Percentiles rank a stretch among this genome's conserved stretches.
phyloP scores from a whole-genome alignment of 1,140 invertebrate genomes.

The Rhopalosiphum maidis region DNA sequence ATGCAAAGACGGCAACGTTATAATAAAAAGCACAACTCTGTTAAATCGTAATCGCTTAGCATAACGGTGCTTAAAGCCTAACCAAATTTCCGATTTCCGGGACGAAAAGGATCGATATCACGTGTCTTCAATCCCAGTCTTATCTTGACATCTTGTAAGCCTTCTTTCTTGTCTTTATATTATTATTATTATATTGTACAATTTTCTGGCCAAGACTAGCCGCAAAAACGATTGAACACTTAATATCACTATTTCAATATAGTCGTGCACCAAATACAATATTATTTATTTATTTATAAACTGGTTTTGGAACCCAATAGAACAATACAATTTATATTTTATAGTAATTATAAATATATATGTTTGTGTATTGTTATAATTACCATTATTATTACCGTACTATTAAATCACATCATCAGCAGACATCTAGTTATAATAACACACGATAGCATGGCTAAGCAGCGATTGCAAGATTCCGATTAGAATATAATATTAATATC shows the following conservation, averaged over 20 bases:
- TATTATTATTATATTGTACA: not conserved
- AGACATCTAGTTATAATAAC: not conserved
- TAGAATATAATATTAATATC: constrained; percentile 1
- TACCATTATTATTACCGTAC: not conserved
- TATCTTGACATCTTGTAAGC: too few relatives aligned
- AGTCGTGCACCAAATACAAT: not conserved
- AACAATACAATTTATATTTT: too few relatives aligned
- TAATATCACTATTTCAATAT: constrained; percentile 4
- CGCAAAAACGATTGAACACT: not conserved
- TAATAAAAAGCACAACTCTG: not conserved
- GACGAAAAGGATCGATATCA: not conserved
- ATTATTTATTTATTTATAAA: not conserved
- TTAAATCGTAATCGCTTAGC: not conserved
- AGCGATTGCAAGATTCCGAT: not conserved
- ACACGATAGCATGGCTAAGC: not conserved
- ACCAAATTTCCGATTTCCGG: not conserved
- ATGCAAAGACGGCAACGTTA: not conserved
- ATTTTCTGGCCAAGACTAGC: not conserved
- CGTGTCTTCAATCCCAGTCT: not conserved
- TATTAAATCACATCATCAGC: not conserved
- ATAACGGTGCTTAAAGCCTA: not conserved
- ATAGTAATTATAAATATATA: too few relatives aligned
- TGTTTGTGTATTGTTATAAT: not conserved
- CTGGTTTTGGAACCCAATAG: too few relatives aligned
- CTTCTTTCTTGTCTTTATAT: not conserved